Percentiles rank a stretch among this genome's conserved stretches.
phyloP scores from a whole-genome alignment of 1,140 invertebrate species.

The Campoletis sonorensis region DNA sequence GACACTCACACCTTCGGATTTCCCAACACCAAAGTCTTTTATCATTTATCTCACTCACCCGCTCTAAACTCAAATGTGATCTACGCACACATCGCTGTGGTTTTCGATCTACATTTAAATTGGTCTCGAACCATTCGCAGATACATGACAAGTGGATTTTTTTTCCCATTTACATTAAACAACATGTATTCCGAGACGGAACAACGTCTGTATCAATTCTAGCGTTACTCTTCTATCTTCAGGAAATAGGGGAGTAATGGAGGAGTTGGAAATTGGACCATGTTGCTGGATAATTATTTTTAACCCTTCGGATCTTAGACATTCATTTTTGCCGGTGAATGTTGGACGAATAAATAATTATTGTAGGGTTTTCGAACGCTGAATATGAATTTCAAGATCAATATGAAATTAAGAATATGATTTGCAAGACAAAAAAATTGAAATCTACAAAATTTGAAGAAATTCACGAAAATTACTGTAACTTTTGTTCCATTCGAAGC shows the following conservation, averaged over 20 bases:
- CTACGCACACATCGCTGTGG: not conserved
- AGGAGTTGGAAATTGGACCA: not conserved
- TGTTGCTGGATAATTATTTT: not conserved
- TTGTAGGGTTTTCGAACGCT: too few relatives aligned
- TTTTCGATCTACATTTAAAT: constrained; percentile 67
- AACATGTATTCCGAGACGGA: not conserved
- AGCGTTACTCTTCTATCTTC: not conserved
- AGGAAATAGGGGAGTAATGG: not conserved
- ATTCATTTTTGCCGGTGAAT: too few relatives aligned
- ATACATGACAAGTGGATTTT: not conserved
- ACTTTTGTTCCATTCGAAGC: too few relatives aligned
- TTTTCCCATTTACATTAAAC: not conserved
- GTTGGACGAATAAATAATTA: too few relatives aligned
- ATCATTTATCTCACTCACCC: constrained; percentile 16
- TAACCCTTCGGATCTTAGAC: too few relatives aligned
- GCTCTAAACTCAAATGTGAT: not conserved
- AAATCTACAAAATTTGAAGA: too few relatives aligned
- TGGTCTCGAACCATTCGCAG: constrained; percentile 57
- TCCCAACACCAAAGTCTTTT: not conserved
- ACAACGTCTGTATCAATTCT: not conserved
- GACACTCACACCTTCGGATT: not conserved
- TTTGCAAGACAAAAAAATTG: too few relatives aligned
- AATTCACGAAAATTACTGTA: too few relatives aligned
- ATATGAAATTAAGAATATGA: too few relatives aligned
- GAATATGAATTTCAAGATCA: too few relatives aligned